A percentile compares a stretch with the other conserved stretches of the same genome.
Evolutionary conservation across 2,888 invertebrate species (phyloP).

Genomic region (Dexiosoma caninum): DNA sequence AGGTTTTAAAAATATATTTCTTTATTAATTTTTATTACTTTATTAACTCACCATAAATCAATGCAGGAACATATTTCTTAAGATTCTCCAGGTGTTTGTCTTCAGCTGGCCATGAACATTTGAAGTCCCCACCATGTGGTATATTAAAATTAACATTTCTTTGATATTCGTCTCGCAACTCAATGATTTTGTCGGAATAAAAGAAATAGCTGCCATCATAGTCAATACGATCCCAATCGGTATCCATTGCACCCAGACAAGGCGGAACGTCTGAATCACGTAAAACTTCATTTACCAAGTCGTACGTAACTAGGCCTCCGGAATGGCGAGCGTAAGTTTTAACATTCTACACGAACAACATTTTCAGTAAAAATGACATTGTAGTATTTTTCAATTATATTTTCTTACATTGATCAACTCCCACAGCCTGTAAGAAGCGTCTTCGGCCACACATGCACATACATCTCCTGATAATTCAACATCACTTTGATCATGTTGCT

Average conservation of each 20-base stretch:
- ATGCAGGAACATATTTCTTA: constrained; percentile 71
- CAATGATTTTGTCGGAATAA: constrained; percentile 75
- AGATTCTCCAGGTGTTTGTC: constrained; percentile 70
- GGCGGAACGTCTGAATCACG: constrained; percentile 76
- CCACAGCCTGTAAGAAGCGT: constrained; percentile 77
- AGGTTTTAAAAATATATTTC: not conserved
- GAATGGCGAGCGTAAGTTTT: constrained; percentile 77
- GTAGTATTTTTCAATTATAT: not conserved
- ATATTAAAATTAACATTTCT: constrained; percentile 69
- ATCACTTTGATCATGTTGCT: constrained; percentile 77
- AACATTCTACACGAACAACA: constrained; percentile 69
- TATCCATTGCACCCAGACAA: constrained; percentile 74
- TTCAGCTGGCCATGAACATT: constrained; percentile 72
- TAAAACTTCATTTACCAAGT: constrained; percentile 77
- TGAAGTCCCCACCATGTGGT: constrained; percentile 69
- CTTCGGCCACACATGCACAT: constrained; percentile 75
- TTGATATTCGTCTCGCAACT: constrained; percentile 76
- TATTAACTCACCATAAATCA: constrained; percentile 69
- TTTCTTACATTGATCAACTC: constrained; percentile 74
- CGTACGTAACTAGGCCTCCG: constrained; percentile 75
- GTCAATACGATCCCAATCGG: constrained; percentile 76
- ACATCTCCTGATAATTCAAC: constrained; percentile 75
- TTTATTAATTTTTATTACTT: not conserved
- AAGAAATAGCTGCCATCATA: constrained; percentile 76
- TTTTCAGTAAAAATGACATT: not conserved